phyloP scores from a whole-genome alignment of 2,888 invertebrate species.

The Nemoura dubitans region DNA sequence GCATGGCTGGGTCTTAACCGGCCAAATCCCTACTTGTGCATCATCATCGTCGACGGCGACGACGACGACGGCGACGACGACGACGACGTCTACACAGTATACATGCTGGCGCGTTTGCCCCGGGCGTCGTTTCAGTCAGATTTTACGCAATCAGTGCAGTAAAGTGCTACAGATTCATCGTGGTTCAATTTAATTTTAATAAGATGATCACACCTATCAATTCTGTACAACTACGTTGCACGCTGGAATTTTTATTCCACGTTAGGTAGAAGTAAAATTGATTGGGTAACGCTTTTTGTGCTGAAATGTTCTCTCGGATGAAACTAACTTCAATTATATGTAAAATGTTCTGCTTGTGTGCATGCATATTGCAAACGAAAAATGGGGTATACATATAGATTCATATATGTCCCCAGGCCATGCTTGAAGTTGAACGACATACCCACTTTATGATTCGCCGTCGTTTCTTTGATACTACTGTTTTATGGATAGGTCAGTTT shows the following conservation, averaged over 20 bases:
- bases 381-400: not conserved
- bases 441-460: not conserved
- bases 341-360: not conserved
- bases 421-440: not conserved
- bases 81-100: not conserved
- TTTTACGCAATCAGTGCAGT: not conserved
- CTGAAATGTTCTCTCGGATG: not conserved
- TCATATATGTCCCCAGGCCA: not conserved
- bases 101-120: not conserved
- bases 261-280: not conserved
- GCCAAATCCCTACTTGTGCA: not conserved
- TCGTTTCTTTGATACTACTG: not conserved
- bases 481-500: not conserved
- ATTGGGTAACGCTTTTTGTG: not conserved
- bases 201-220: constrained; percentile 7
- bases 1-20: constrained; percentile 12
- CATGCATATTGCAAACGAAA: not conserved
- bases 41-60: not conserved
- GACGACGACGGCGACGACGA: not conserved
- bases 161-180: not conserved
- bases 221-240: not conserved
- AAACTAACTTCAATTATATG: not conserved
- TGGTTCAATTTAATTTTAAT: not conserved
- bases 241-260: not conserved
- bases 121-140: not conserved